phyloP scores from a whole-genome alignment of 2,113 vertebrate genomes.

The Noctilio leporinus region DNA sequence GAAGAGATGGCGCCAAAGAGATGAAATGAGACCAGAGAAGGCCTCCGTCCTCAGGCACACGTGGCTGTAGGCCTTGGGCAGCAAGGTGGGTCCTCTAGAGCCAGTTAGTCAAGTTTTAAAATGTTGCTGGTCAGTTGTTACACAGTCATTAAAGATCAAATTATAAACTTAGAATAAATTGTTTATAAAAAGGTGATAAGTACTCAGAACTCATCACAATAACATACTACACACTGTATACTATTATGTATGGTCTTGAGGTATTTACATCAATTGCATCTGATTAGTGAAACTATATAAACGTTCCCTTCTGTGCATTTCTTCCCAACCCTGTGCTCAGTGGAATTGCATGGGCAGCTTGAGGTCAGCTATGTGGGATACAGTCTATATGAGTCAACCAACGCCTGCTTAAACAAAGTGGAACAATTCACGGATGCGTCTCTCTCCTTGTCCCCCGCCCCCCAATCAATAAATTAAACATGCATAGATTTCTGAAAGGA shows the following conservation, averaged over 20 bases:
- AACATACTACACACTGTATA: neutral
- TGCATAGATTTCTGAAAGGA: neutral
- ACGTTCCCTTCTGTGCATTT: neutral
- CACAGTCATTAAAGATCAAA: neutral
- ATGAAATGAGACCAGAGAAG: neutral
- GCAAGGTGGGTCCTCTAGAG: neutral
- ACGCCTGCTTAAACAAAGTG: too few relatives aligned
- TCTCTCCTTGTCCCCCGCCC: too few relatives aligned
- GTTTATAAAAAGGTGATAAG: neutral
- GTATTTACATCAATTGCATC: neutral
- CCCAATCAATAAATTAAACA: neutral
- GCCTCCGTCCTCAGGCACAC: too few relatives aligned
- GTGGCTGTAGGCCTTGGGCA: too few relatives aligned
- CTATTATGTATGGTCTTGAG: neutral
- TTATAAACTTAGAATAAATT: neutral
- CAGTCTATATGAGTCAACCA: too few relatives aligned
- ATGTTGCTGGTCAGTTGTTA: neutral
- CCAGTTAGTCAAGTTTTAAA: neutral
- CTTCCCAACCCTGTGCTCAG: neutral
- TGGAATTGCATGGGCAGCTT: neutral
- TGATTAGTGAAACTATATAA: neutral
- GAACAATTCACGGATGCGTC: too few relatives aligned
- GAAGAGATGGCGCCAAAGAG: neutral
- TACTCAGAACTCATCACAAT: neutral
- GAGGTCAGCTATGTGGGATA: neutral